Conservation (phyloP, 2,888 invertebrate species). For the Coenonympha arcania region DNA sequence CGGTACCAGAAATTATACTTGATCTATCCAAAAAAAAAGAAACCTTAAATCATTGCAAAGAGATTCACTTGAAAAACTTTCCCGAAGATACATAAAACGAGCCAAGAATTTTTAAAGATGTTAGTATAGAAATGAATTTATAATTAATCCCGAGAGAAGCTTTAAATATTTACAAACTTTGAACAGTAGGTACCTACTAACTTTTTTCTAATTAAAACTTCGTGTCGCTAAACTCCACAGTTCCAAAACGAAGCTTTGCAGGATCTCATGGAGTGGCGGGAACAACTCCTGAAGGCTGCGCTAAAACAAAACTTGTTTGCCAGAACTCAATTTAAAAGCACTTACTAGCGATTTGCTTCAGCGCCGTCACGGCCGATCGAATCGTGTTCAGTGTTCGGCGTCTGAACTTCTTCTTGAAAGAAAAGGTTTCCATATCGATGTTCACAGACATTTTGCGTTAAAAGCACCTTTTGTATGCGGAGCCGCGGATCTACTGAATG, state of each 20-base stretch:
- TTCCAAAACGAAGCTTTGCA: slow-evolving; percentile 1
- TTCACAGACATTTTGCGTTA: slow-evolving; percentile 52
- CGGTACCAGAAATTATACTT: too few relatives aligned
- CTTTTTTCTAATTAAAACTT: slow-evolving; percentile 6
- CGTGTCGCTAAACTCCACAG: background rate
- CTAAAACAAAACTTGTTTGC: slow-evolving; percentile 8
- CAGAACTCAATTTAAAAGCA: slow-evolving; percentile 36
- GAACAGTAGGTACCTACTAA: background rate
- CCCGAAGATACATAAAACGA: too few relatives aligned
- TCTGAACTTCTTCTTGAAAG: slow-evolving; percentile 62
- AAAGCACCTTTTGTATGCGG: slow-evolving; percentile 55
- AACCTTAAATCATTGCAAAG: too few relatives aligned
- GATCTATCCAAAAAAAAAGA: too few relatives aligned
- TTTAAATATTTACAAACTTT: background rate
- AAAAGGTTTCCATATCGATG: slow-evolving; percentile 64
- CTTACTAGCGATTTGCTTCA: slow-evolving; percentile 69
- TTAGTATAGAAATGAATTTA: too few relatives aligned
- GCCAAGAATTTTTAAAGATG: too few relatives aligned
- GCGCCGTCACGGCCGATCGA: slow-evolving; percentile 63
- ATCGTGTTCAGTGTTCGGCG: slow-evolving; percentile 64
- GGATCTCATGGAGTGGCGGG: background rate
- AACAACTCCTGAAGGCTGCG: slow-evolving; percentile 7
- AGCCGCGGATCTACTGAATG: slow-evolving; percentile 63
- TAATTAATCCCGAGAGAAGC: background rate
- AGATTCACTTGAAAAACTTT: too few relatives aligned